Conservation (phyloP, 2,113 vertebrate species). For the Leptosomus discolor region DNA sequence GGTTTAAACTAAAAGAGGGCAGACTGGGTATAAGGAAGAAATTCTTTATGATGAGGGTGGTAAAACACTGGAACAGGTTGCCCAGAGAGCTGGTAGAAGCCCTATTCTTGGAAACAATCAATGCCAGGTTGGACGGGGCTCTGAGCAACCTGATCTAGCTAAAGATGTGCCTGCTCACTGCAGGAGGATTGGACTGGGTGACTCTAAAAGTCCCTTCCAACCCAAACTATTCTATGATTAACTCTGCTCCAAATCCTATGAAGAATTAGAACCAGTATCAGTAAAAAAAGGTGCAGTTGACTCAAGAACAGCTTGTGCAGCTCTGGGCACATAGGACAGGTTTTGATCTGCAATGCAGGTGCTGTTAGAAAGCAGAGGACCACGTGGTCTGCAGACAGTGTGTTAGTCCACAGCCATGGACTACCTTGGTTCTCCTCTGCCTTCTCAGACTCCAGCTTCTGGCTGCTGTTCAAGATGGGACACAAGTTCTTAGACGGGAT, state of each 20-base stretch:
- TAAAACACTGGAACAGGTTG: no score
- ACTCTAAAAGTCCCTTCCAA: no score
- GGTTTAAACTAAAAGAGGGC: no score
- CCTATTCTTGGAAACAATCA: no score
- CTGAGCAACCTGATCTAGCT: no score
- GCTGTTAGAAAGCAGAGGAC: background rate
- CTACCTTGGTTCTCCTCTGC: background rate
- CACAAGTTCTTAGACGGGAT: background rate
- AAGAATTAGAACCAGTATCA: background rate
- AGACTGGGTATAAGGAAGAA: no score
- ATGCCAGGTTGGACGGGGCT: no score
- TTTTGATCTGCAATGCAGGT: background rate
- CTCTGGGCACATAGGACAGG: background rate
- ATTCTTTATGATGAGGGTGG: no score
- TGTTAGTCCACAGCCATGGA: background rate
- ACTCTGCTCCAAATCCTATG: background rate
- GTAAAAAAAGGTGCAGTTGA: background rate
- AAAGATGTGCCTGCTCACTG: no score
- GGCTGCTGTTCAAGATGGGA: background rate
- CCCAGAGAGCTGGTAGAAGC: no score
- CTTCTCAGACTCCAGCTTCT: background rate
- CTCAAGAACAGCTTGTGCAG: rapidly evolving
- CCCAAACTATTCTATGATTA: no score
- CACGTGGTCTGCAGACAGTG: rapidly evolving
- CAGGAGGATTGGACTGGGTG: no score